Evolutionary conservation across 2,797 vertebrate genomes (phyloP).

Genomic region (Enteromius viviparus): DNA sequence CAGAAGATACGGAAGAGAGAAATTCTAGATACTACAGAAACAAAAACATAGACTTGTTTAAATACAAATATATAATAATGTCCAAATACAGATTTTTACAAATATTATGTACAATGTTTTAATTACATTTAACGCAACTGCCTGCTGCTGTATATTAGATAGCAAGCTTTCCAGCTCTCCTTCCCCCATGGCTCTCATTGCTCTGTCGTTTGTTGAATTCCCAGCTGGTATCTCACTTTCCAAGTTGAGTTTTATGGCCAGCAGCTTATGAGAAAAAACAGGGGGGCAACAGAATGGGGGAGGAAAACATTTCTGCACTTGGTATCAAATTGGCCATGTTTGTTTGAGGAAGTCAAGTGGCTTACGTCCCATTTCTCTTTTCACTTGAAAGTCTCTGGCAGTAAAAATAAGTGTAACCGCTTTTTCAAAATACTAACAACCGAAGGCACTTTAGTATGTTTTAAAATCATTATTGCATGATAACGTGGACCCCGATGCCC

Average conservation of each 20-base stretch:
- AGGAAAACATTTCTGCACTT: conserved; percentile 67
- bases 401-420: conserved; percentile 12
- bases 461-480: conserved; percentile 12
- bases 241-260: conserved; percentile 71
- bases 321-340: conserved; percentile 64
- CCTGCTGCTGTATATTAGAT: conserved; percentile 63
- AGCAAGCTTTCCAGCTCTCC: conserved; percentile 45
- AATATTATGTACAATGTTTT: conserved; percentile 88
- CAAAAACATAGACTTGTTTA: conserved; percentile 72
- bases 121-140: conserved; percentile 79
- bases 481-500: not conserved
- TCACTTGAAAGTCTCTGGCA: conserved; percentile 21
- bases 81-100: conserved; percentile 80
- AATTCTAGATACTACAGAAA: conserved; percentile 13
- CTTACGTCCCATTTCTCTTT: conserved; percentile 34
- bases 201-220: conserved; percentile 48
- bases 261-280: conserved; percentile 72
- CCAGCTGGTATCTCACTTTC: conserved; percentile 69
- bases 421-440: conserved; percentile 47
- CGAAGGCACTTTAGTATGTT: conserved; percentile 27
- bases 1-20: conserved; percentile 54
- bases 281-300: conserved; percentile 54
- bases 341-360: conserved; percentile 64
- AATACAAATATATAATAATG: conserved; percentile 93
- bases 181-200: conserved; percentile 25